Percentiles rank a stretch among this genome's conserved stretches.
phyloP scores from a whole-genome alignment of 2,888 invertebrate genomes.

The Coenonympha glycerion region DNA sequence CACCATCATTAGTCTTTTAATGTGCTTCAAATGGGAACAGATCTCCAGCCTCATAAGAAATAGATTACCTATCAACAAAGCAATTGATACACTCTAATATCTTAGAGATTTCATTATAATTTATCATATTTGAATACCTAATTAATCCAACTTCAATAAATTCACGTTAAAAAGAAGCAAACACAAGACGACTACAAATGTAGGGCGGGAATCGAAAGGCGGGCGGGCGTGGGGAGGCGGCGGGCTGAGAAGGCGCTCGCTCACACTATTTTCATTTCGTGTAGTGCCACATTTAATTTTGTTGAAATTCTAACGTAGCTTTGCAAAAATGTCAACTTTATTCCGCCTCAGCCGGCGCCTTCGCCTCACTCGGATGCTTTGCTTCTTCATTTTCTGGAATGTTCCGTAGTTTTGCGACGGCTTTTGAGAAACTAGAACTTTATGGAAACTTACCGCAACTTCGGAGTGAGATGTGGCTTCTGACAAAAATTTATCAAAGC shows the following conservation, averaged over 20 bases:
- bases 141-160: not conserved
- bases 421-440: conserved; percentile 75
- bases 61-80: too few species aligned
- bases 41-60: too few species aligned
- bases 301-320: conserved; percentile 75
- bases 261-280: conserved; percentile 72
- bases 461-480: conserved; percentile 68
- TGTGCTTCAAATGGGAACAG: too few species aligned
- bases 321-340: conserved; percentile 77
- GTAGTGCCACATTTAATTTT: conserved; percentile 76
- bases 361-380: conserved; percentile 67
- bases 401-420: conserved; percentile 67
- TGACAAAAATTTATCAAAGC: conserved; percentile 70
- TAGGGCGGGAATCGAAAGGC: conserved; percentile 34
- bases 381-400: conserved; percentile 72
- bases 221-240: conserved; percentile 11
- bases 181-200: conserved; percentile 48
- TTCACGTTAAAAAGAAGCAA: conserved; percentile 6
- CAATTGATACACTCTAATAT: not conserved
- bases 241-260: conserved; percentile 26
- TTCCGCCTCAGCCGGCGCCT: conserved; percentile 69
- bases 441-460: conserved; percentile 69
- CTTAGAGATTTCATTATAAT: not conserved
- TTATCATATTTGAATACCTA: not conserved
- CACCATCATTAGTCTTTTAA: too few species aligned